These are phyloP conservation scores for Holothuria scabra DNA, from an alignment of 53 echinoderm and acorn worm genomes.

Conservation along the genomic window DNA sequence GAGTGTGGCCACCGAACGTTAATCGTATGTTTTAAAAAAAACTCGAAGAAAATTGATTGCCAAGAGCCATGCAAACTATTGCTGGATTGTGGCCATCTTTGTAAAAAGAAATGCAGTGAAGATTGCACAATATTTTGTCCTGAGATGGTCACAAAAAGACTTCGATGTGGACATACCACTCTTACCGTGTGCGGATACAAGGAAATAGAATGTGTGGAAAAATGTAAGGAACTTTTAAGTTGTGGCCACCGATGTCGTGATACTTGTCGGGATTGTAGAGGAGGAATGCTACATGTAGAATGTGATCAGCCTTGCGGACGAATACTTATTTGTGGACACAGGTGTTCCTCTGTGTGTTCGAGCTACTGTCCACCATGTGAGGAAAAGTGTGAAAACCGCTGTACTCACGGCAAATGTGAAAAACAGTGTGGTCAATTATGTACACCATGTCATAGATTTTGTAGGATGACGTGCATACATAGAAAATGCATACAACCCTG, in stretches of 20 bases:
- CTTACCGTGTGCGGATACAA: slow-evolving; percentile 63
- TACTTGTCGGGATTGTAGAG: slow-evolving; percentile 73
- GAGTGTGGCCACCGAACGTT: slow-evolving; percentile 61
- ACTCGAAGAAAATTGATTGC: slow-evolving; percentile 53
- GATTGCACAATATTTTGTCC: slow-evolving; percentile 65
- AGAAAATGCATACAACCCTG: slow-evolving; percentile 63
- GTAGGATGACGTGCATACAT: slow-evolving; percentile 84
- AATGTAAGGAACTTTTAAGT: slow-evolving; percentile 57
- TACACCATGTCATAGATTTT: slow-evolving; percentile 73
- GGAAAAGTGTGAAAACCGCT: slow-evolving; percentile 71
- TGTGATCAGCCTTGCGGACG: slow-evolving; percentile 74
- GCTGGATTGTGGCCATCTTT: slow-evolving; percentile 76
- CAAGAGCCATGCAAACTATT: slow-evolving; percentile 48
- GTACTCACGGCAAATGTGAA: slow-evolving; percentile 76
- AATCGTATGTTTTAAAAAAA: slow-evolving; percentile 37
- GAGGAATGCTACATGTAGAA: slow-evolving; percentile 74
- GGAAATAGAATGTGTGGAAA: slow-evolving; percentile 53
- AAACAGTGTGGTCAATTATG: slow-evolving; percentile 71
- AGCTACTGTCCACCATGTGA: slow-evolving; percentile 83
- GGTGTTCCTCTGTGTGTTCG: slow-evolving; percentile 72
- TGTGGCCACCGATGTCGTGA: slow-evolving; percentile 79
- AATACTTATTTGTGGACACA: slow-evolving; percentile 86
- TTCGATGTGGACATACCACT: slow-evolving; percentile 69
- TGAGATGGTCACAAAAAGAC: slow-evolving; percentile 33
- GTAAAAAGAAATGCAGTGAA: slow-evolving; percentile 67